phyloP scores from a whole-genome alignment of 2,113 vertebrate species.

The Mionectes macconnelli region DNA sequence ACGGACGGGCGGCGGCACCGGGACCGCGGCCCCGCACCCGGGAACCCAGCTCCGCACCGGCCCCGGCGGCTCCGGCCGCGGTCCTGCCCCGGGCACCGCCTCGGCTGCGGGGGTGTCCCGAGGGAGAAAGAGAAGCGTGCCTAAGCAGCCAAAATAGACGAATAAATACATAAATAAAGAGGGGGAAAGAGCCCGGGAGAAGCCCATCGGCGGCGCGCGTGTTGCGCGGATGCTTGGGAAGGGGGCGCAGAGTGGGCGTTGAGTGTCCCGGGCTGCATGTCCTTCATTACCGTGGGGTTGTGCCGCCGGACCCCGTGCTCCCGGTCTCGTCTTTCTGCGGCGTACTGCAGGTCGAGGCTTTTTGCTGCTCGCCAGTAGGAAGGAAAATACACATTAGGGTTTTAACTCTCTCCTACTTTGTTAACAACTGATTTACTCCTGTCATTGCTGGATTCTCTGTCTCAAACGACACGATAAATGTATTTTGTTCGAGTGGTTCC shows the following conservation, averaged over 20 bases:
- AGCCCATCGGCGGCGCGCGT: too few species aligned
- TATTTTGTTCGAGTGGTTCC: neutral
- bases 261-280: rapidly evolving
- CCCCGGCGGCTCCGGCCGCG: too few species aligned
- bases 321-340: too few species aligned
- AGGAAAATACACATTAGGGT: neutral
- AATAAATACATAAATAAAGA: rapidly evolving
- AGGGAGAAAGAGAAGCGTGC: too few species aligned
- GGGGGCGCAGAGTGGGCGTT: rapidly evolving
- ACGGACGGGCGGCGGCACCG: neutral
- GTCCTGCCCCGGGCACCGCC: too few species aligned
- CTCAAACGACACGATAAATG: neutral
- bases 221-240: neutral
- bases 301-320: too few species aligned
- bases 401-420: neutral
- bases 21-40: too few species aligned
- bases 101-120: too few species aligned
- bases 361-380: too few species aligned
- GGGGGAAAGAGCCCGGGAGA: too few species aligned
- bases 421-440: neutral
- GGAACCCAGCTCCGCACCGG: too few species aligned
- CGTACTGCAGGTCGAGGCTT: rapidly evolving
- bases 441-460: neutral
- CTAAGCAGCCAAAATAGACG: neutral
- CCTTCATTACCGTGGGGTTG: neutral